Percentiles rank a stretch among this genome's conserved stretches.
These are phyloP conservation scores for Sericinus montela DNA, from an alignment of 2,888 invertebrate genomes.

Conservation along the genomic window DNA sequence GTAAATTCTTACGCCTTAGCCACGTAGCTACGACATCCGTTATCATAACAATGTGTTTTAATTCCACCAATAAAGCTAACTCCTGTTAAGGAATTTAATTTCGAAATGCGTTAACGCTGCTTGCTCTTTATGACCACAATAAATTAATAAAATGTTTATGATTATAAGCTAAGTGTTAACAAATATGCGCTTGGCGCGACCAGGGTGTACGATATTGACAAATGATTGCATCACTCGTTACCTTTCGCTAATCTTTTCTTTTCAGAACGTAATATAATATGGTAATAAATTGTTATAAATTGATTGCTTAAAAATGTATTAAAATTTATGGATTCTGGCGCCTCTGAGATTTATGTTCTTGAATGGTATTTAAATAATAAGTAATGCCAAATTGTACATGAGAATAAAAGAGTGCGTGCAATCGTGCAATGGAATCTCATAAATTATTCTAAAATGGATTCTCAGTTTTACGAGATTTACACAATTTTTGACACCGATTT, in stretches of 20 bases:
- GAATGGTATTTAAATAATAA: neutral
- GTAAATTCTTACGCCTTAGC: too few species aligned
- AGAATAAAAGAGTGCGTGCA: neutral
- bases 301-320: neutral
- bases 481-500: too few species aligned
- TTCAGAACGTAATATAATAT: neutral
- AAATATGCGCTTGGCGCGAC: neutral
- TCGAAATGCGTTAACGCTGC: neutral
- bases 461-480: neutral
- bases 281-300: constrained; percentile 1
- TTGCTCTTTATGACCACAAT: neutral
- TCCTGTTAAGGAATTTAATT: neutral
- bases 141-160: neutral
- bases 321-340: neutral
- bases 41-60: too few species aligned
- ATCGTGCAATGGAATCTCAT: neutral
- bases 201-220: neutral
- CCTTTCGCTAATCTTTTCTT: constrained; percentile 7
- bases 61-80: neutral
- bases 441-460: neutral
- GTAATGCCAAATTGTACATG: neutral
- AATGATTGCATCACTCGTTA: neutral
- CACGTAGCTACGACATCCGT: too few species aligned
- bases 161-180: neutral
- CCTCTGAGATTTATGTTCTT: neutral